Percentiles rank a stretch among this genome's conserved stretches.
These are phyloP conservation scores for Sciurus niger DNA, from an alignment of 2,113 vertebrate species.

Conservation along the genomic window DNA sequence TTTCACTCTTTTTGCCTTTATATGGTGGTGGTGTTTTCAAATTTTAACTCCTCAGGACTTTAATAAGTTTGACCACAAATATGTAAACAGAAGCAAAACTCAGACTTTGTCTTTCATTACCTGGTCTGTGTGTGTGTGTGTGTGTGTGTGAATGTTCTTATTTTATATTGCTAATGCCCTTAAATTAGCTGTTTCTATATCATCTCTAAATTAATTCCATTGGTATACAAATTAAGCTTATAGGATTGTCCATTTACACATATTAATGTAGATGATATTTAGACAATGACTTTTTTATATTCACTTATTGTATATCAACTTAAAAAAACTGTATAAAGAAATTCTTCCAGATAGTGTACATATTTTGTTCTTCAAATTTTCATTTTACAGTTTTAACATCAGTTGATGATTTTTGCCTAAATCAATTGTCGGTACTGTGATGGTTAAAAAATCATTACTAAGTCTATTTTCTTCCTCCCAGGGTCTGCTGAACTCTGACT, in stretches of 20 bases:
- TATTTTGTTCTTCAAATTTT: not conserved
- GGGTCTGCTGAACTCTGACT: too few relatives aligned
- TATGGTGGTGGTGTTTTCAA: not conserved
- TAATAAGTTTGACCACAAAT: constrained; percentile 45
- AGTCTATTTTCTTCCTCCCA: too few relatives aligned
- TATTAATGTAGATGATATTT: constrained; percentile 37
- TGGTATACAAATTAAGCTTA: constrained; percentile 37
- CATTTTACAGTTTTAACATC: not conserved
- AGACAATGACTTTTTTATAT: not conserved
- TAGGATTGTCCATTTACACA: not conserved
- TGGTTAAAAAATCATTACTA: not conserved
- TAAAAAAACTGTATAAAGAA: not conserved
- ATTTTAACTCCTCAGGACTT: constrained; percentile 6
- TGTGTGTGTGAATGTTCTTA: constrained; percentile 8
- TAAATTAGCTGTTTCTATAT: constrained; percentile 16
- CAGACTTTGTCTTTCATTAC: not conserved
- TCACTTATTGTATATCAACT: not conserved
- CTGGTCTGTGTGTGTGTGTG: not conserved
- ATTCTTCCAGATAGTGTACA: not conserved
- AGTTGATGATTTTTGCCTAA: not conserved
- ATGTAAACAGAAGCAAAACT: constrained; percentile 37
- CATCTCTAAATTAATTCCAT: constrained; percentile 39
- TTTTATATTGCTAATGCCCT: not conserved
- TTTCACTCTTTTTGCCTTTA: not conserved
- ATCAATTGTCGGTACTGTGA: not conserved